phyloP scores from a whole-genome alignment of 2,113 vertebrate species.

The Mormoops blainvillei region DNA sequence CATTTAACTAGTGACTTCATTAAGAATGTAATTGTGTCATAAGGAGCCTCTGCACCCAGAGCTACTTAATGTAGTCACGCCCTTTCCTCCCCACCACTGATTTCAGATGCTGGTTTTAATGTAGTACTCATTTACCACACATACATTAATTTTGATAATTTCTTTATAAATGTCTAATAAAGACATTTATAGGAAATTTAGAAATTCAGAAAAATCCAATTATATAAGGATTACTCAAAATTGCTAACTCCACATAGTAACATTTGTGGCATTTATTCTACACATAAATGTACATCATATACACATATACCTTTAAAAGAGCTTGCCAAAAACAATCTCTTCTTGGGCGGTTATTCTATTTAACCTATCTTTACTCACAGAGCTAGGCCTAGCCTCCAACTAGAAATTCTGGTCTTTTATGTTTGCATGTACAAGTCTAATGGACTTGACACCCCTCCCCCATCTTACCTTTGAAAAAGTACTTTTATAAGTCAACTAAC shows the following conservation, averaged over 20 bases:
- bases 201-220: background rate
- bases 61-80: background rate
- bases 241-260: background rate
- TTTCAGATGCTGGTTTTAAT: background rate
- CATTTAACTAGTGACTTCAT: background rate
- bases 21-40: background rate
- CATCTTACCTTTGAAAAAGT: background rate
- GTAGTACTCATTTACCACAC: background rate
- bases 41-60: background rate
- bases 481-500: background rate
- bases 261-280: background rate
- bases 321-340: background rate
- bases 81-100: background rate
- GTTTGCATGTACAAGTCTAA: background rate
- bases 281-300: background rate
- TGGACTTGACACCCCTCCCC: background rate
- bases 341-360: background rate
- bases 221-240: background rate
- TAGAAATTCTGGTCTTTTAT: background rate
- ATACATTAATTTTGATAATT: background rate
- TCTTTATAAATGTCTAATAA: background rate
- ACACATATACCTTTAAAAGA: background rate
- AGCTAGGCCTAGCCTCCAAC: background rate
- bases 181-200: background rate
- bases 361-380: background rate